Conservation (phyloP, 1,140 invertebrate species). For the Magallana gigas region DNA sequence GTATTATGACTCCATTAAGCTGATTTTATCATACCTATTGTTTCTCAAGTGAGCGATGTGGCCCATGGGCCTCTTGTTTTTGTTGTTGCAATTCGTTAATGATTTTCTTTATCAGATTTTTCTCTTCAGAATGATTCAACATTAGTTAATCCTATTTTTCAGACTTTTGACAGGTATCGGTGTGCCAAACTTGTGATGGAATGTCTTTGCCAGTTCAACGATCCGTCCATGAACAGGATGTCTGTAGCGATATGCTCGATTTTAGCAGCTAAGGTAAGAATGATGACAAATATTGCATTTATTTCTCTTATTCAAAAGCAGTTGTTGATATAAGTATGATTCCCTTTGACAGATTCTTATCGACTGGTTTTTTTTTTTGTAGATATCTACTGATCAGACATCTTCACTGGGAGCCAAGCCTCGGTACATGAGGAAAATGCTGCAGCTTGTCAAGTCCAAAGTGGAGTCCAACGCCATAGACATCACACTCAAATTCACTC, state of each 20-base stretch:
- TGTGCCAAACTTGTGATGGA: constrained; percentile 89
- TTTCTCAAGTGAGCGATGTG: too few species aligned
- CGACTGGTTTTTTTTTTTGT: constrained; percentile 58
- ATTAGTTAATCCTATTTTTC: constrained; percentile 38
- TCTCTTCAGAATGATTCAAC: too few species aligned
- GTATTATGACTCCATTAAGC: too few species aligned
- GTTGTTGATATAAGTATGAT: too few species aligned
- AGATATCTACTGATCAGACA: constrained; percentile 88
- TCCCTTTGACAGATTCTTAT: too few species aligned
- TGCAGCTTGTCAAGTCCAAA: constrained; percentile 85
- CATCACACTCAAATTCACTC: constrained; percentile 89
- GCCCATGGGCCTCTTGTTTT: too few species aligned
- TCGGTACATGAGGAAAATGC: constrained; percentile 87
- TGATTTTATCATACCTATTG: too few species aligned
- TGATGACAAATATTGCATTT: neutral
- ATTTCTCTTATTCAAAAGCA: too few species aligned
- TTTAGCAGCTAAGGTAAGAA: constrained; percentile 81
- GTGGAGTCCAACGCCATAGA: constrained; percentile 82
- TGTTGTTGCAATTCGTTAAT: too few species aligned
- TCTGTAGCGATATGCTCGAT: constrained; percentile 91
- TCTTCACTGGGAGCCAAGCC: constrained; percentile 86
- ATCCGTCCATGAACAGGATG: constrained; percentile 89
- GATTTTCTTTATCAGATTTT: too few species aligned
- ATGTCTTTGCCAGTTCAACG: constrained; percentile 87
- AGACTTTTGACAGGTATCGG: constrained; percentile 86